A percentile compares a stretch with the other conserved stretches of the same genome.
Conservation (phyloP, 2,888 invertebrate genomes). For the Morpho helenor region DNA sequence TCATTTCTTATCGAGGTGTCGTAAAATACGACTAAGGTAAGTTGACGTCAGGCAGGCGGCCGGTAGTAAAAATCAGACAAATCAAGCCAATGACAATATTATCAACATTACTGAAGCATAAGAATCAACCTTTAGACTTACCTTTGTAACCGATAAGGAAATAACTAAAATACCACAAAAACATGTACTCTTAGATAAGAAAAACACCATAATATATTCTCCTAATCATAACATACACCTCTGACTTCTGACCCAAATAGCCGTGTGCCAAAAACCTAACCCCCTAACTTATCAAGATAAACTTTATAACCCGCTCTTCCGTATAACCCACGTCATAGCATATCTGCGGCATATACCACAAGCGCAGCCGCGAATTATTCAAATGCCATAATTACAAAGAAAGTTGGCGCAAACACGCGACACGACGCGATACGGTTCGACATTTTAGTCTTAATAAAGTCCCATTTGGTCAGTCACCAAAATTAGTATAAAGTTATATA, state of each 20-base stretch:
- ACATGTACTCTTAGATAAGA: not conserved
- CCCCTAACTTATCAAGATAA: slow-evolving; percentile 19
- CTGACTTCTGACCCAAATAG: slow-evolving; percentile 5
- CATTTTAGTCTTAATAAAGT: too few relatives aligned
- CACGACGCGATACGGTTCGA: not conserved
- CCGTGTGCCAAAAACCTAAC: slow-evolving; percentile 4
- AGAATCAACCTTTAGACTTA: too few relatives aligned
- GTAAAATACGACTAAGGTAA: too few relatives aligned
- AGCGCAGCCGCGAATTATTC: slow-evolving; percentile 66
- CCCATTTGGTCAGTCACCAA: too few relatives aligned
- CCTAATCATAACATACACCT: slow-evolving; percentile 1
- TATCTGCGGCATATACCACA: slow-evolving; percentile 35
- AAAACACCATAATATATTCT: not conserved
- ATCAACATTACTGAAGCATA: too few relatives aligned
- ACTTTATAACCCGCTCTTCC: slow-evolving; percentile 34
- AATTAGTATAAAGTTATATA: too few relatives aligned
- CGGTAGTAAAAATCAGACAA: too few relatives aligned
- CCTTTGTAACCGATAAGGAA: too few relatives aligned
- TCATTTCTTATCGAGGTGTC: too few relatives aligned
- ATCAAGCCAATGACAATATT: too few relatives aligned
- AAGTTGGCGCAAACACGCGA: slow-evolving; percentile 4
- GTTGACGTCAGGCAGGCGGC: too few relatives aligned
- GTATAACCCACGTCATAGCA: slow-evolving; percentile 42
- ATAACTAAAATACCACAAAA: too few relatives aligned
- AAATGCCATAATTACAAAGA: slow-evolving; percentile 72